phyloP scores from a whole-genome alignment of 1,140 invertebrate species.

The Ceratosolen fusciceps region DNA sequence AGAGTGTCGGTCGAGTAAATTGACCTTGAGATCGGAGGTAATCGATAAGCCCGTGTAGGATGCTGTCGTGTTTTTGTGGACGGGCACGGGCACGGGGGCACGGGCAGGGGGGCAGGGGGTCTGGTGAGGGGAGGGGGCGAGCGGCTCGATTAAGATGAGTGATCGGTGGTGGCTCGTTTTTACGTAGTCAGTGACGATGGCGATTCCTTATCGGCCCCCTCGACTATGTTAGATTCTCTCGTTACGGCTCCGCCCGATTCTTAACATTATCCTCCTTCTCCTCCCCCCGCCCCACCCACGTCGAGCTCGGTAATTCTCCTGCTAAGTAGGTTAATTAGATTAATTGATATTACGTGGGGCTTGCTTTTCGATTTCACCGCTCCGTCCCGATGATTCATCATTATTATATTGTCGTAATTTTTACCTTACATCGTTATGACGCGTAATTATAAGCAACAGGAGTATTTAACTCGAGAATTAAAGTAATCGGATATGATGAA shows the following conservation, averaged over 20 bases:
- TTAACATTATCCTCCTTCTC: background rate
- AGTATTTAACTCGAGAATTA: background rate
- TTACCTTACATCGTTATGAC: background rate
- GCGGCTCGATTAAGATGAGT: slow-evolving; percentile 28
- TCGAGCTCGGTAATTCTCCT: background rate
- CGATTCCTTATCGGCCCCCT: slow-evolving; percentile 29
- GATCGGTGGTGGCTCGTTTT: slow-evolving; percentile 19
- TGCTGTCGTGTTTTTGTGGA: no score
- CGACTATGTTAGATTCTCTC: background rate
- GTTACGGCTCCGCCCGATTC: background rate
- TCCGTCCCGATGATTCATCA: slow-evolving; percentile 4
- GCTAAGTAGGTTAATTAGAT: slow-evolving; percentile 2
- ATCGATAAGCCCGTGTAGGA: slow-evolving; percentile 30
- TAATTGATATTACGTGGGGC: background rate
- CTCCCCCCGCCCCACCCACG: no score
- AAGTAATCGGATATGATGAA: slow-evolving; percentile 8
- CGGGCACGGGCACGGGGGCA: no score
- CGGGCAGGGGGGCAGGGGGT: no score
- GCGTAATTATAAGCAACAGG: background rate
- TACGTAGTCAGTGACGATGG: background rate
- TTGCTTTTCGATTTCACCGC: background rate
- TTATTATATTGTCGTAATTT: slow-evolving; percentile 16
- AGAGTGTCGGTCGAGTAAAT: slow-evolving; percentile 4
- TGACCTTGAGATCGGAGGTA: slow-evolving; percentile 38
- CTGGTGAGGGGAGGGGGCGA: no score